phyloP scores from a whole-genome alignment of 2,113 vertebrate species.

The Oceanodroma tethys region DNA sequence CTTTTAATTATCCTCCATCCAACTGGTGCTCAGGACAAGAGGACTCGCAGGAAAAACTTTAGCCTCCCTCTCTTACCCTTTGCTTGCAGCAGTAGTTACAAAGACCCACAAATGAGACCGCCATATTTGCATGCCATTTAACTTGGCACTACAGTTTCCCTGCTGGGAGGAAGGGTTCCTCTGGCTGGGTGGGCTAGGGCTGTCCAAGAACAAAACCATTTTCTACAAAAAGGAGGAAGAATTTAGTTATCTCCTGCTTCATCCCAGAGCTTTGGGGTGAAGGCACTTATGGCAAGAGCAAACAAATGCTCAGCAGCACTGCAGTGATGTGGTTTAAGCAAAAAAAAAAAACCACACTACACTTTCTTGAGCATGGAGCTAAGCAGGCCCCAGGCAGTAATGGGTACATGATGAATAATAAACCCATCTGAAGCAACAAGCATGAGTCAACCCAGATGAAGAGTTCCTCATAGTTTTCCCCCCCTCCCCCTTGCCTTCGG shows the following conservation, averaged over 20 bases:
- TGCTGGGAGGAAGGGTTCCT: not conserved
- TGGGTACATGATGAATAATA: slow-evolving; percentile 34
- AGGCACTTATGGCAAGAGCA: not conserved
- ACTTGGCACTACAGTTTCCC: not conserved
- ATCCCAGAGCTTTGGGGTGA: not conserved
- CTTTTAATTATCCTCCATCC: not conserved
- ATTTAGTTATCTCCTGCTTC: not conserved
- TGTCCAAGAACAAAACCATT: not conserved
- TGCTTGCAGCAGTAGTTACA: not conserved
- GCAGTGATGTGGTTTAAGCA: slow-evolving; percentile 13
- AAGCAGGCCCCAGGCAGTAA: slow-evolving; percentile 23
- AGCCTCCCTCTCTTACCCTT: not conserved
- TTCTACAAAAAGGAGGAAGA: not conserved
- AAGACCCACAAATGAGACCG: not conserved
- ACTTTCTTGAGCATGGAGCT: not conserved
- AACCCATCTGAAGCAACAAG: slow-evolving; percentile 26
- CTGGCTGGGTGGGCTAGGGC: not conserved
- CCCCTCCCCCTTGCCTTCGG: not conserved
- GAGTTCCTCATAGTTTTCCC: not conserved
- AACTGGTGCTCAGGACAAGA: not conserved
- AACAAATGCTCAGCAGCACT: slow-evolving; percentile 33
- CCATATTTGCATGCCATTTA: not conserved
- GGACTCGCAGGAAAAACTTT: not conserved
- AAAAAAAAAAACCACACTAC: not conserved
- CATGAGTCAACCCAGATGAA: slow-evolving; percentile 50